Base-by-base conservation (phyloP, 2,113 vertebrate species). In the Ptilonorhynchus violaceus region DNA sequence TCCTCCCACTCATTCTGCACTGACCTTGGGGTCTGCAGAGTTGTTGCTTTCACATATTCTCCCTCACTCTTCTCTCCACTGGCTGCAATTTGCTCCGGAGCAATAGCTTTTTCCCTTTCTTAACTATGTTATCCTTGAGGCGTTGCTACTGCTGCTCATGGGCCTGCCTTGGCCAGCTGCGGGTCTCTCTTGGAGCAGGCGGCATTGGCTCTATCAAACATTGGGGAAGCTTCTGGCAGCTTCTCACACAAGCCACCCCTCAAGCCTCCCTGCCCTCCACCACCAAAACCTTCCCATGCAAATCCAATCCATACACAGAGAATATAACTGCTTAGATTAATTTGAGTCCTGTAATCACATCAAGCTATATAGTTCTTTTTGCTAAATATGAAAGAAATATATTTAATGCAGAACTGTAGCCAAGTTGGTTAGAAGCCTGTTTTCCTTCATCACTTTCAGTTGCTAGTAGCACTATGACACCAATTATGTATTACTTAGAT, bases 101-200 rank as follows among this genome's bases (percentile, higher is more conserved):
- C 44, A 50, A 1, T 37, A 24, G 7, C 15, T 13, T 64, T 52
- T 44, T 16, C 15, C 44, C 19, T 33, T 78, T 58, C 50, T 27
- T 33, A 52, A 66, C 53, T 19, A 2, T 22, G 15, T 5, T 24
- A 44, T 58, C 20, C 20, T 41, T 0, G 0, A 39, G 58, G 33
- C 15, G 6, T 21, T 78, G 30, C 66, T n/a, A 3, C 33, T 17
- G 12, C 3, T 39, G 30, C 20, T 59, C 44, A 2, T 7, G 15
- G 24, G 9, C 24, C 42, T 0, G 1, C 30, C 50, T 12, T 4
- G 44, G 28, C 58, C 58, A 16, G 19, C 19, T 10, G 58, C 0
- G 0, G 11, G 31, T 28, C 11, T 37, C 53, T 30, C 30, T 31
- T 12, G 4, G 39, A 39, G 50, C 28, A 10, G 3, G 50, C 28